Conservation (phyloP, 1,140 invertebrate genomes). For the Physella acuta region DNA sequence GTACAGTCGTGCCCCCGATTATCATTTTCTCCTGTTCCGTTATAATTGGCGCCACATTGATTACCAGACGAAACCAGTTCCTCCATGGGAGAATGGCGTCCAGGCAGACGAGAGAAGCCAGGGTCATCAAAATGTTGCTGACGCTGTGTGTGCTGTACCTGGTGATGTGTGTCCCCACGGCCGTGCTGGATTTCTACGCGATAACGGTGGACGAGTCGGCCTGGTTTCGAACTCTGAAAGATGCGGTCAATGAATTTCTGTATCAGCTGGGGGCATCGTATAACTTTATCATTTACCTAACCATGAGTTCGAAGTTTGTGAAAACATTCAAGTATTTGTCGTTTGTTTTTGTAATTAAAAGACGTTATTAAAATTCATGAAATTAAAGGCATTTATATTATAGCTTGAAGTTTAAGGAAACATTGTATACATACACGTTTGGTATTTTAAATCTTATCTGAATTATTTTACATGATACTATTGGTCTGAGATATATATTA, state of each 20-base stretch:
- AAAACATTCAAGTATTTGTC: not conserved
- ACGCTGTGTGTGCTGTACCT: not conserved
- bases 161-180: not conserved
- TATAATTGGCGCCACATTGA: not conserved
- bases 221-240: too few species aligned
- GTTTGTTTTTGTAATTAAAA: too few species aligned
- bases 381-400: too few species aligned
- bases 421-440: too few species aligned
- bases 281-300: not conserved
- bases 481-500: too few species aligned
- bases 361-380: too few species aligned
- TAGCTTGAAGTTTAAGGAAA: too few species aligned
- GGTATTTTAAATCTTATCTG: too few species aligned
- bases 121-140: not conserved
- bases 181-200: too few species aligned
- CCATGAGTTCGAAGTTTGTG: not conserved
- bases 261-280: not conserved
- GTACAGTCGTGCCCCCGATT: not conserved
- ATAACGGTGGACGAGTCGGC: too few species aligned
- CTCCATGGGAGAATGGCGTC: not conserved
- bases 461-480: too few species aligned
- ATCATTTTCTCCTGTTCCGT: not conserved
- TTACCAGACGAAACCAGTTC: not conserved
- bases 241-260: too few species aligned
- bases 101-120: not conserved